phyloP scores from a whole-genome alignment of 2,888 invertebrate species.

The Thymelicus lineola region DNA sequence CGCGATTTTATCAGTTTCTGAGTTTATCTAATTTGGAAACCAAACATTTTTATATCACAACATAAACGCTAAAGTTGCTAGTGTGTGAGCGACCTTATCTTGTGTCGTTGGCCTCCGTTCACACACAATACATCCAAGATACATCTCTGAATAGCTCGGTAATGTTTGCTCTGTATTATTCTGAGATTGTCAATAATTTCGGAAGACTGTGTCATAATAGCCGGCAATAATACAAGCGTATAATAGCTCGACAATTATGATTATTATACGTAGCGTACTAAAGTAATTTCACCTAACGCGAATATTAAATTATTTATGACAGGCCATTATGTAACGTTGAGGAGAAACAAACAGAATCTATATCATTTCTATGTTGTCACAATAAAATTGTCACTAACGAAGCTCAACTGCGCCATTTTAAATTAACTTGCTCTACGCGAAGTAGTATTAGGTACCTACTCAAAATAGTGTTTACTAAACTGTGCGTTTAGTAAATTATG shows the following conservation, averaged over 20 bases:
- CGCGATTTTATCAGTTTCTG: conserved; percentile 38
- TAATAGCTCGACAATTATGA: no score
- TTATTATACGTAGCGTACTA: no score
- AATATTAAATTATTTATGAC: no score
- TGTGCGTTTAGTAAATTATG: no score
- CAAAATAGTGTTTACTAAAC: conserved; percentile 64
- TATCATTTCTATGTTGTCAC: conserved; percentile 62
- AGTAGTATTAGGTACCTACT: conserved; percentile 40
- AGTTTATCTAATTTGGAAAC: conserved; percentile 38
- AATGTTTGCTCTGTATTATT: conserved; percentile 61
- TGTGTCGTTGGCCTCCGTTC: conserved; percentile 63
- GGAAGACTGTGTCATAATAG: conserved; percentile 52
- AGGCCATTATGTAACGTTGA: conserved; percentile 51
- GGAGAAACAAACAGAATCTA: conserved; percentile 53
- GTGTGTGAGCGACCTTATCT: conserved; percentile 22
- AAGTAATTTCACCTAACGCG: no score
- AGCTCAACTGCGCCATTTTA: conserved; percentile 51
- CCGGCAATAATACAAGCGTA: neutral
- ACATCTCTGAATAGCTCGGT: conserved; percentile 56
- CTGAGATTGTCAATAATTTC: conserved; percentile 51
- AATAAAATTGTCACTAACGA: conserved; percentile 59
- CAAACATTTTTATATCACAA: conserved; percentile 32
- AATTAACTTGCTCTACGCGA: conserved; percentile 58
- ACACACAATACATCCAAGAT: conserved; percentile 26
- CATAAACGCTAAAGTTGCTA: conserved; percentile 30